Conservation (phyloP, 2,113 vertebrate genomes). For the Blennius ocellaris region DNA sequence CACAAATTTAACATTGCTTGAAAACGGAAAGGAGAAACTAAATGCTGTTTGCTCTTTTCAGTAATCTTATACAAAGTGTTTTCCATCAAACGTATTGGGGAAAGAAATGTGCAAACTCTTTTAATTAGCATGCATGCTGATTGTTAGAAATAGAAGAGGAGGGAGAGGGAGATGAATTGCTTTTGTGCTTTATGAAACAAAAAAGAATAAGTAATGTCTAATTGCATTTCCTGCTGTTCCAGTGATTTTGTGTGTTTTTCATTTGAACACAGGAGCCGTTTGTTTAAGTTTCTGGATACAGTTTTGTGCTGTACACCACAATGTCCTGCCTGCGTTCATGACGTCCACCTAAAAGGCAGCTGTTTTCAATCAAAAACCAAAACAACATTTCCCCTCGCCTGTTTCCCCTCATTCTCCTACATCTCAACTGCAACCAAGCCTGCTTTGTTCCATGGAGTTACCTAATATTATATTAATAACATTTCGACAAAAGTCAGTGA, state of each 20-base stretch:
- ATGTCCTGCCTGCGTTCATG: neutral
- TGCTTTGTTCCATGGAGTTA: slow-evolving; percentile 54
- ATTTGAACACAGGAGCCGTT: slow-evolving; percentile 75
- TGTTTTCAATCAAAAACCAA: slow-evolving; percentile 70
- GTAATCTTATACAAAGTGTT: slow-evolving; percentile 13
- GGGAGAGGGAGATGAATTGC: slow-evolving; percentile 34
- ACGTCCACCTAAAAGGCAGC: slow-evolving; percentile 62
- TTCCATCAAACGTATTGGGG: too few relatives aligned
- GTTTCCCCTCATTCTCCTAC: slow-evolving; percentile 69
- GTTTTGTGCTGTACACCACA: slow-evolving; percentile 78
- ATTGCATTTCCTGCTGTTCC: slow-evolving; percentile 56
- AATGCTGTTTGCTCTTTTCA: slow-evolving; percentile 21
- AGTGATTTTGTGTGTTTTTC: slow-evolving; percentile 64
- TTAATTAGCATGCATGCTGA: slow-evolving; percentile 49
- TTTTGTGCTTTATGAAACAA: slow-evolving; percentile 19
- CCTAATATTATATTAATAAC: slow-evolving; percentile 73
- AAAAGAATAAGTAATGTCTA: slow-evolving; percentile 34
- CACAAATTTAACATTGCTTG: neutral
- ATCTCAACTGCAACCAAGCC: slow-evolving; percentile 45
- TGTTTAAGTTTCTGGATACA: slow-evolving; percentile 75
- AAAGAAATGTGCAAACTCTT: slow-evolving; percentile 25
- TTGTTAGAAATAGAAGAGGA: slow-evolving; percentile 29
- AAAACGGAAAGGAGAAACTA: neutral
- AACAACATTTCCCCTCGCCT: slow-evolving; percentile 20
- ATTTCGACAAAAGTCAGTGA: slow-evolving; percentile 84